Evolutionary conservation across 1,140 invertebrate genomes (phyloP).

Genomic region (Heliconius hewitsoni): DNA sequence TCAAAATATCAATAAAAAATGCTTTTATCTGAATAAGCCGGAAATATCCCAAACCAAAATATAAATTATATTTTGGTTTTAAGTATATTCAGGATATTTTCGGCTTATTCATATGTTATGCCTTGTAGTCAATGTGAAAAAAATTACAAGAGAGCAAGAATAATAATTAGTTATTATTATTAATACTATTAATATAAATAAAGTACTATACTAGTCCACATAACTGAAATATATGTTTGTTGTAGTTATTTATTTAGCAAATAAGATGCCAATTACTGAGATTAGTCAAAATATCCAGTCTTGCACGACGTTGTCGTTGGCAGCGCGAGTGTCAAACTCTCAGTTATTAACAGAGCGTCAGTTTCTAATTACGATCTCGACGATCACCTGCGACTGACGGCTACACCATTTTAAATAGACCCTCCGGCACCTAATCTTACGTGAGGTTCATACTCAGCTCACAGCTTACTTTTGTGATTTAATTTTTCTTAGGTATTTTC

Average conservation of each 20-base stretch:
- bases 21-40: too few species aligned
- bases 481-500: background rate
- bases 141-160: too few species aligned
- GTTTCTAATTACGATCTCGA: constrained; percentile 74
- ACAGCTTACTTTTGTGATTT: background rate
- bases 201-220: background rate
- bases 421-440: constrained; percentile 14
- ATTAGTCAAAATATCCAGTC: background rate
- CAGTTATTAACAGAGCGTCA: constrained; percentile 71
- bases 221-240: background rate
- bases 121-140: too few species aligned
- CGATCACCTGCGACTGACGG: constrained; percentile 78
- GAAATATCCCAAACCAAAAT: too few species aligned
- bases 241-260: background rate
- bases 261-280: background rate
- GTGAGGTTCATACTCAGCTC: too few species aligned
- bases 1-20: too few species aligned
- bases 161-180: too few species aligned
- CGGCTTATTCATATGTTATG: too few species aligned
- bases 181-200: too few species aligned
- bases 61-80: too few species aligned
- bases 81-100: too few species aligned
- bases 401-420: constrained; percentile 46
- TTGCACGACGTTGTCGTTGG: constrained; percentile 10
- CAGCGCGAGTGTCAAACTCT: constrained; percentile 60